phyloP scores from a whole-genome alignment of 2,113 vertebrate genomes.

The Perca flavescens region DNA sequence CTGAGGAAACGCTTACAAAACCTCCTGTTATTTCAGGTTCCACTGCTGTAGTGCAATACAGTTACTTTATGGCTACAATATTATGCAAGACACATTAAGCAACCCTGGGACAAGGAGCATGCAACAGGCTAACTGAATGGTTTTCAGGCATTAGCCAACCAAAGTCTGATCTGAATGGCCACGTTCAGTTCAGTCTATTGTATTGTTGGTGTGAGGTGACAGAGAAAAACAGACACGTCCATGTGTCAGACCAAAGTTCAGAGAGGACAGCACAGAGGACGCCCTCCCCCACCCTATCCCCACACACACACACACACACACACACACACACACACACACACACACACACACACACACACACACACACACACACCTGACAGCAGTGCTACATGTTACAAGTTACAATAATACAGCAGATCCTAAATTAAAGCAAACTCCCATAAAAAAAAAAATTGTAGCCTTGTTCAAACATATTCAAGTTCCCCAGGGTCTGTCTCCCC shows the following conservation, averaged over 20 bases:
- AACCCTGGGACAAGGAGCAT: slow-evolving; percentile 10
- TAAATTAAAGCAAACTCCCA: not conserved
- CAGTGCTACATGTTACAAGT: not conserved
- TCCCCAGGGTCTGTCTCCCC: not conserved
- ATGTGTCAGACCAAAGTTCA: slow-evolving; percentile 81
- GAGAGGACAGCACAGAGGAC: slow-evolving; percentile 18
- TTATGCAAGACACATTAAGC: slow-evolving; percentile 50
- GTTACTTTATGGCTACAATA: not conserved
- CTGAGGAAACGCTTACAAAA: not conserved
- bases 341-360: not conserved
- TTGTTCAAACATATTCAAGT: not conserved
- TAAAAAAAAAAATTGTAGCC: not conserved
- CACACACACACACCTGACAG: not conserved
- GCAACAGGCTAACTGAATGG: not conserved
- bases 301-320: not conserved
- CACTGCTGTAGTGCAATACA: not conserved
- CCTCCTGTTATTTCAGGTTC: not conserved
- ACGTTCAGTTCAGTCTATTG: slow-evolving; percentile 18
- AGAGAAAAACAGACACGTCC: slow-evolving; percentile 30
- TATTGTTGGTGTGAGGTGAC: not conserved
- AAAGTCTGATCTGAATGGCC: slow-evolving; percentile 17
- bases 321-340: too few relatives aligned
- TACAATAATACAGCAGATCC: not conserved
- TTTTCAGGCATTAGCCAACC: slow-evolving; percentile 22
- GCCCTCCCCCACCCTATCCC: not conserved